Conservation (phyloP, 1,140 invertebrate genomes). For the Theocolax elegans region DNA sequence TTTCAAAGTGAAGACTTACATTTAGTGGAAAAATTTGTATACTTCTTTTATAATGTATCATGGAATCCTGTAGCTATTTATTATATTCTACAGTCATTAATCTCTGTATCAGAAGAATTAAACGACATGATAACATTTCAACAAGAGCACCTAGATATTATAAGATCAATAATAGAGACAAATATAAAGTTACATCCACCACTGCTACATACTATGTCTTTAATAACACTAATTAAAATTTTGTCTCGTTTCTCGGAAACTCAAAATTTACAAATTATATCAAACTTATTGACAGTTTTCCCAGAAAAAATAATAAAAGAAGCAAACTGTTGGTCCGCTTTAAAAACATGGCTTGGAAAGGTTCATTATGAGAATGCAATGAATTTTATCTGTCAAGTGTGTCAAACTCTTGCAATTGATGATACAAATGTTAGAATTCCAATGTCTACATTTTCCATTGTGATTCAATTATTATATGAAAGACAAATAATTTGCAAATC, state of each 20-base stretch:
- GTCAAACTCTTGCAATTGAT: constrained; percentile 8
- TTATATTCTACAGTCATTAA: constrained; percentile 47
- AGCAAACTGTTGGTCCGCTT: background rate
- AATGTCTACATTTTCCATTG: constrained; percentile 25
- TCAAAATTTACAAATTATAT: constrained; percentile 30
- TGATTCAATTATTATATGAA: constrained; percentile 38
- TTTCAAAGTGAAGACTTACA: constrained; percentile 21
- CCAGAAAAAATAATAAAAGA: constrained; percentile 35
- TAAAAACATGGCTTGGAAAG: constrained; percentile 16
- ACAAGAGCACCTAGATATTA: constrained; percentile 40
- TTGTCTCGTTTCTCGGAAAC: constrained; percentile 36
- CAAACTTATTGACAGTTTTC: constrained; percentile 46
- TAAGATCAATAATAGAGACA: constrained; percentile 45
- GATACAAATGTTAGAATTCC: background rate
- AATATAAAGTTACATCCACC: constrained; percentile 51
- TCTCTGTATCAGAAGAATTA: background rate
- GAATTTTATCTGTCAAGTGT: constrained; percentile 10
- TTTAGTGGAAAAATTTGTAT: constrained; percentile 31
- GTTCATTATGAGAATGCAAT: background rate
- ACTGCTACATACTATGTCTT: constrained; percentile 45
- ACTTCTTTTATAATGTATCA: constrained; percentile 22
- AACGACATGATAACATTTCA: constrained; percentile 31
- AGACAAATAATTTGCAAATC: constrained; percentile 19
- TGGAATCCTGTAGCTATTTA: constrained; percentile 61
- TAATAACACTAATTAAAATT: constrained; percentile 48